Base-by-base conservation (phyloP, 2,113 vertebrate genomes). In the Elanoides forficatus region DNA sequence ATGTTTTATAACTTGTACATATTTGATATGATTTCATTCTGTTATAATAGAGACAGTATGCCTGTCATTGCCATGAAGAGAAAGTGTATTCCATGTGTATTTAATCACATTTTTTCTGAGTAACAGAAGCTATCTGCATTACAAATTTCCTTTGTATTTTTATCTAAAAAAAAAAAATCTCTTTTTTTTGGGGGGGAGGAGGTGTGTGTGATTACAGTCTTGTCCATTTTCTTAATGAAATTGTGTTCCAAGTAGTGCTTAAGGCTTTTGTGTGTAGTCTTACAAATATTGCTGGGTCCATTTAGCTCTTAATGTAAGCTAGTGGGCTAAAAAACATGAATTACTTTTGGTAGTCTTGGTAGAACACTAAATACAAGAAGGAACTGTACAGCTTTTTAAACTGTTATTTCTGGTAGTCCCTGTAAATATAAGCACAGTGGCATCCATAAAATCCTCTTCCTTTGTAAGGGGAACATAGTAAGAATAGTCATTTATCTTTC, bases 181-280 rank as follows among this genome's bases (percentile, higher is more conserved):
- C 2, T 20, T 42, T 59, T 38, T 48, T 38, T 16, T 6, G 21
- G 3, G 15, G 4, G 10, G 2, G 12, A 4, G 2, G 19, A n/a
- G n/a, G n/a, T n/a, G n/a, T 5, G 4, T 58, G 21, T 40, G 20
- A 56, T 87, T 71, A 43, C 13, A 66, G 4, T 73, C 11, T 29
- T 74, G 19, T 45, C 15, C 0, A 19, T 76, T 89, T 91, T 82
- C 26, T 17, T 73, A 43, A 16, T 71, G 25, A 20, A 53, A 26
- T 67, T 68, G 29, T 2, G 3, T 86, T 86, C 30, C 19, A 72
- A n/a, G 29, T 63, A 73, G 15, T 71, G 8, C 50, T 80, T 81
- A 70, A 42, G 42, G 12, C 14, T 34, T 79, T 74, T 43, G 3
- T 47, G 6, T 72, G 9, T 73, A 60, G 56, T 82, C 53, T 72